Percentiles rank a stretch among this genome's conserved stretches.
These are phyloP conservation scores for Drosophila algonquin DNA, from an alignment of 2,888 invertebrate species.

Conservation along the genomic window DNA sequence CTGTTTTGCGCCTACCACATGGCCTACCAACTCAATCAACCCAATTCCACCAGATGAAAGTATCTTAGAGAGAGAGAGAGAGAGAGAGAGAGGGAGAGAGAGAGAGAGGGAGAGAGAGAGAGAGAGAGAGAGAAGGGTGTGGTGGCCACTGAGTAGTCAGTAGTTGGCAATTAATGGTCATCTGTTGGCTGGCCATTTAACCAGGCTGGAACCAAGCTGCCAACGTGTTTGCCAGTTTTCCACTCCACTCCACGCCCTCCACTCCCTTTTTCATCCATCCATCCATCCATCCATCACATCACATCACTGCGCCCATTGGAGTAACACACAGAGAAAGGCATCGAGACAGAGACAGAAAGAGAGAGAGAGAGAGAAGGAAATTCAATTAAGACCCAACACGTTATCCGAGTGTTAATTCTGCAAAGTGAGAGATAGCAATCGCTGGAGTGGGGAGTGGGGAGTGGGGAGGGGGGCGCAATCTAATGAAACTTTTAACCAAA, in stretches of 20 bases:
- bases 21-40: conserved; percentile 23
- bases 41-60: conserved; percentile 13
- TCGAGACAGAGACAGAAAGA: conserved; percentile 1
- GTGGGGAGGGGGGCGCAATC: not conserved
- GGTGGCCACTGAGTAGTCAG: not conserved
- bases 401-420: conserved; percentile 14
- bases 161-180: conserved; percentile 32
- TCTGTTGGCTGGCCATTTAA: conserved; percentile 26
- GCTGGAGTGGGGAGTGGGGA: no score
- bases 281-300: conserved; percentile 16
- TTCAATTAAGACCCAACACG: conserved; percentile 27
- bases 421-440: not conserved
- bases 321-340: not conserved
- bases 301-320: conserved; percentile 9
- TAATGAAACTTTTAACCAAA: not conserved
- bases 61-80: not conserved
- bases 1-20: conserved; percentile 14
- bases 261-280: not conserved
- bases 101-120: not conserved
- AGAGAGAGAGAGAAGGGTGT: not conserved
- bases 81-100: no score
- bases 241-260: no score
- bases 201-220: conserved; percentile 31
- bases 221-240: conserved; percentile 1
- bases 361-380: not conserved